A percentile compares a stretch with the other conserved stretches of the same genome.
phyloP scores from a whole-genome alignment of 2,113 vertebrate species.

The rat (Rattus norvegicus) region DNA sequence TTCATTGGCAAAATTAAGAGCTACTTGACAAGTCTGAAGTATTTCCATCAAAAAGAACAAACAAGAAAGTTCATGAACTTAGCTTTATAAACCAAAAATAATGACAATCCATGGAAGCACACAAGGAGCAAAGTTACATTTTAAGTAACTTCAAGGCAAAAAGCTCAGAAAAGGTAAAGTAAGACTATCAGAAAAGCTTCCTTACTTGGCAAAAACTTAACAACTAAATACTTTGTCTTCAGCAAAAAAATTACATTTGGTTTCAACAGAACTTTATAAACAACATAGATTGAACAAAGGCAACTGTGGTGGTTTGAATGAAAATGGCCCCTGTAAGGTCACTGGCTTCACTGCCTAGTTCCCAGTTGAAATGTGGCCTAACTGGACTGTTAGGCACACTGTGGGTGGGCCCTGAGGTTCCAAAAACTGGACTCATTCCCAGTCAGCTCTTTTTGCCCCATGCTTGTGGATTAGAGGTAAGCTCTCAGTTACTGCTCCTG shows the following conservation, averaged over 20 bases:
- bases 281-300: constrained; percentile 20
- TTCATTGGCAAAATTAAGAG: constrained; percentile 98
- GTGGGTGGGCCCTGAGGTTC: neutral
- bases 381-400: neutral
- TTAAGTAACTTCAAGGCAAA: constrained; percentile 34
- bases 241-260: neutral
- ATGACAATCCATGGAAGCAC: neutral
- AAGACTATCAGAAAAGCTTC: constrained; percentile 2
- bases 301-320: neutral
- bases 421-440: neutral
- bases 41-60: constrained; percentile 64
- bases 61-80: constrained; percentile 38
- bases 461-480: too few relatives aligned
- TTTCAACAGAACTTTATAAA: constrained; percentile 8
- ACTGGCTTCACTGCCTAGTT: too few relatives aligned
- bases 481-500: neutral
- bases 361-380: too few relatives aligned
- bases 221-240: neutral
- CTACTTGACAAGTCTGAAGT: constrained; percentile 94
- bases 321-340: neutral
- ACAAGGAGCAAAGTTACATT: constrained; percentile 35
- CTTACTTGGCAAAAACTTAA: neutral
- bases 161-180: constrained; percentile 3
- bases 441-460: neutral
- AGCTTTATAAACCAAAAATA: constrained; percentile 50